Evolutionary conservation across 2,888 invertebrate species (phyloP), one percentile per base, ranked within the genome.

Genomic region (Heliothis peltigera): DNA sequence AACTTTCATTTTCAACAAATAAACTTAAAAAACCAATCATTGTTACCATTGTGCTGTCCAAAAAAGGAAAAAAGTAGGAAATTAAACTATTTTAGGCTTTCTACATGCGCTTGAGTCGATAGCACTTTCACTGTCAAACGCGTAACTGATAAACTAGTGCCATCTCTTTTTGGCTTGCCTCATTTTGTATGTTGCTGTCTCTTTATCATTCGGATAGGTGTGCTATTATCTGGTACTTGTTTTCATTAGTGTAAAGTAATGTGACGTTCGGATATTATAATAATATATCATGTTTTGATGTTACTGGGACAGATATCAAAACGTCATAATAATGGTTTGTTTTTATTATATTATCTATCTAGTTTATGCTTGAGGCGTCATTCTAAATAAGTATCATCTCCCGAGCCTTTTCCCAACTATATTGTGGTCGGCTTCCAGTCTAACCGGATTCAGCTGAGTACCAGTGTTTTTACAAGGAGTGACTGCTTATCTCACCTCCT

Each of bases 1-100:
- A 84, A 89, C 91, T 91, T 91, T 91, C 91, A 80, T 85, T 90
- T 89, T 85, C 82, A 73, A 77, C 64, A 77, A 84, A 82, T 79
- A 84, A 83, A 85, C 79, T 74, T 73, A 76, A 72, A 64, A 68
- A 65, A 12, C 4, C 15, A 72, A 79, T 68, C 75, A 71, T 79
- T 82, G 75, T 84, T 84, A 79, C 78, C 54, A 79, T 85, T 87
- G 84, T 82, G 62, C 65, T 56, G 56, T 60, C 70, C 59, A 78
- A 79, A 84, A 84, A 84, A 18, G 79, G 72, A 67, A 77, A 67
- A 79, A 75, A 72, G 69, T 70, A 77, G 72, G 74, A 78, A 84
- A 81, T 75, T 64, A 61, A 70, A 64, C 77, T 75, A 74, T 73
- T 80, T 76, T 72, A 64, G 78, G 79, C 86, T 86, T 86, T 86